These are phyloP conservation scores for Sebastes schlegelii DNA, from an alignment of 2,113 vertebrate species.

Conservation along the genomic window DNA sequence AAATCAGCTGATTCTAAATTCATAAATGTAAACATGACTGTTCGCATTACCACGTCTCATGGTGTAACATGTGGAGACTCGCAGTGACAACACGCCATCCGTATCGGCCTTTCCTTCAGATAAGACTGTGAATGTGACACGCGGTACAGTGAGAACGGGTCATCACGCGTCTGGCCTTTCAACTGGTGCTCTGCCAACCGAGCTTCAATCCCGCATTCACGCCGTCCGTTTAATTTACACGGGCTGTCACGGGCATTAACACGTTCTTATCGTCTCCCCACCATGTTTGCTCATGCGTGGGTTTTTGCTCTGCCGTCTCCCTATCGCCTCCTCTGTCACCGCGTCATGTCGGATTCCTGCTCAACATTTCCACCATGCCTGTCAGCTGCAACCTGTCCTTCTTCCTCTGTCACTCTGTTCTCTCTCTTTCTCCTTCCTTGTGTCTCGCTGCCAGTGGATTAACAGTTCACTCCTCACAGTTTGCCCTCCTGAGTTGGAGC, in stretches of 20 bases:
- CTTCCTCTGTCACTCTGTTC: constrained; percentile 49
- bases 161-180: constrained; percentile 11
- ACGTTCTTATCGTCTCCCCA: constrained; percentile 38
- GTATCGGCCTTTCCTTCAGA: not conserved
- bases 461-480: constrained; percentile 36
- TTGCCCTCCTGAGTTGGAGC: constrained; percentile 46
- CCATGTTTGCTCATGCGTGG: constrained; percentile 53
- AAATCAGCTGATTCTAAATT: not conserved
- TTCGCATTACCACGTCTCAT: not conserved
- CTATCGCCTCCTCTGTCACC: constrained; percentile 53
- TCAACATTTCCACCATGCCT: constrained; percentile 55
- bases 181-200: not conserved
- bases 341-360: constrained; percentile 54
- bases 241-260: constrained; percentile 28
- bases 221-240: constrained; percentile 40
- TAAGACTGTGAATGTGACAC: not conserved
- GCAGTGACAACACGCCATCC: not conserved
- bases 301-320: constrained; percentile 50
- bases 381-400: constrained; percentile 46
- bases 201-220: constrained; percentile 1
- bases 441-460: constrained; percentile 68
- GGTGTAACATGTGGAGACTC: not conserved
- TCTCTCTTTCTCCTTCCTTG: constrained; percentile 19
- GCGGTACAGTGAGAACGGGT: not conserved
- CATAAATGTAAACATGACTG: not conserved